Conservation (phyloP, 2,113 vertebrate genomes). For the Pantherophis guttatus region DNA sequence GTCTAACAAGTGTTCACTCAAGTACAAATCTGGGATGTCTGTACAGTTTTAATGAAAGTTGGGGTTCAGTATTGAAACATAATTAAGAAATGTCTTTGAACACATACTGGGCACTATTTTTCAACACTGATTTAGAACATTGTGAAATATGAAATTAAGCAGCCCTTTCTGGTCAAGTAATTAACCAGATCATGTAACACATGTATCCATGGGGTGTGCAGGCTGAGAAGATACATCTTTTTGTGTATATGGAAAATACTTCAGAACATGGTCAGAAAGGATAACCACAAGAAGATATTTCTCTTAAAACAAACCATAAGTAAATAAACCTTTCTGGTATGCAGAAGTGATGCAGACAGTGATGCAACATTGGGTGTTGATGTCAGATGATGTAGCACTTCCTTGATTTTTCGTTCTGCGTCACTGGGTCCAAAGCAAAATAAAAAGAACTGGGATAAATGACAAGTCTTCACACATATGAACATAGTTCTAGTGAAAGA, state of each 20-base stretch:
- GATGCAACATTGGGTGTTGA: not conserved
- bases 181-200: not conserved
- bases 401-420: not conserved
- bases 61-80: not conserved
- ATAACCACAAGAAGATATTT: not conserved
- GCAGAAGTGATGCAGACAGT: not conserved
- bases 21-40: not conserved
- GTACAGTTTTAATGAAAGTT: not conserved
- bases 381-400: not conserved
- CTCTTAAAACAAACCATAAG: not conserved
- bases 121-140: not conserved
- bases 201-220: not conserved
- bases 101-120: not conserved
- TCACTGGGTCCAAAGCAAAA: not conserved
- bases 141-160: not conserved
- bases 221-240: not conserved
- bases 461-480: not conserved
- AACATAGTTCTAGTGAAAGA: not conserved
- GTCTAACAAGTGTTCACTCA: not conserved
- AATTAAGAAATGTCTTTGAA: not conserved
- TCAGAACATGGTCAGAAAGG: not conserved
- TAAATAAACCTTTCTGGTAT: not conserved
- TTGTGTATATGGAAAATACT: not conserved
- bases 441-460: not conserved
- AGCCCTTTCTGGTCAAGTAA: not conserved